Conservation (phyloP, 37 sponge, comb jelly and placozoan species). For the Beroe ovata region DNA sequence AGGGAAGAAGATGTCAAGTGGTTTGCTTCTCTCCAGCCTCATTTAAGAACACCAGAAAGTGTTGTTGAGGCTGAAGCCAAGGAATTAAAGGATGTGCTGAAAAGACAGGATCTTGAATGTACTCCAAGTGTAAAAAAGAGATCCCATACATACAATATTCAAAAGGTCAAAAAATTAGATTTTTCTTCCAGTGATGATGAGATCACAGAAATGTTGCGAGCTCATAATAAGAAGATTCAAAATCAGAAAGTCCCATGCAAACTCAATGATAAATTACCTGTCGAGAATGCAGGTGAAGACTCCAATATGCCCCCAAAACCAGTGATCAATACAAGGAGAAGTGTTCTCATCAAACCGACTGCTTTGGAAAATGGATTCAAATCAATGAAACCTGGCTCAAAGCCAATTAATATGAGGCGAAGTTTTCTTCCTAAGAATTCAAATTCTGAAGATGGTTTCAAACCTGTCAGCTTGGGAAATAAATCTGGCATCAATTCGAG, state of each 20-base stretch:
- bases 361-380: no score
- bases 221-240: constrained; percentile 10
- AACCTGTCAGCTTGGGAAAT: no score
- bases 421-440: no score
- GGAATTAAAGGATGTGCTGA: background rate
- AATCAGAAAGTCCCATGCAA: no score
- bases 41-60: constrained; percentile 16
- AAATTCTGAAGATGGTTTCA: no score
- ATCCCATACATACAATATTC: background rate
- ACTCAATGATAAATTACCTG: no score
- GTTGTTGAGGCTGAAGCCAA: background rate
- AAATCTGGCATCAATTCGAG: no score
- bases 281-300: no score
- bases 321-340: background rate
- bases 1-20: constrained; percentile 27
- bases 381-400: no score
- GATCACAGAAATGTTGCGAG: constrained; percentile 19
- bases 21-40: constrained; percentile 49
- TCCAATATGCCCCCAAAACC: no score
- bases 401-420: no score
- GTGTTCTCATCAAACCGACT: background rate
- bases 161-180: background rate
- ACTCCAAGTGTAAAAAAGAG: constrained; percentile 7
- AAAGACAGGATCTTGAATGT: background rate
- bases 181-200: constrained; percentile 47